Evolutionary conservation across 2,888 invertebrate genomes (phyloP).

Genomic region (Labia minor): DNA sequence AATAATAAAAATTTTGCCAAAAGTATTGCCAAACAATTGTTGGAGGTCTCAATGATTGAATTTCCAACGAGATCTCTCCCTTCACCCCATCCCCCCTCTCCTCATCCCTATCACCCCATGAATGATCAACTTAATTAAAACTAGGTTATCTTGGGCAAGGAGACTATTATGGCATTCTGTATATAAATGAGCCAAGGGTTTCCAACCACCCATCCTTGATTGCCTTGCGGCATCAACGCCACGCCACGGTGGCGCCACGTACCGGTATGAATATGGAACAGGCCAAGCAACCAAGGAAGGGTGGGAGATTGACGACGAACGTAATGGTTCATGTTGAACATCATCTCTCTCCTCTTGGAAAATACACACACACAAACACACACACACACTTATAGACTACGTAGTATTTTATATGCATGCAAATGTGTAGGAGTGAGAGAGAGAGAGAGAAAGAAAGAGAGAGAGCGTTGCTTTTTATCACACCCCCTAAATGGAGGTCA

Average conservation of each 20-base stretch:
- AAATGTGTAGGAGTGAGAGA: too few species aligned
- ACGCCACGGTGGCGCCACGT: neutral
- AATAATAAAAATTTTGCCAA: too few species aligned
- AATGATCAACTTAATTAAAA: neutral
- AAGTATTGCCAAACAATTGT: too few species aligned
- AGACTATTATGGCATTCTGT: neutral
- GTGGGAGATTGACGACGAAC: neutral
- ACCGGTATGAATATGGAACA: constrained; percentile 1
- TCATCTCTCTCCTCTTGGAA: neutral
- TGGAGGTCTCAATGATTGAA: too few species aligned
- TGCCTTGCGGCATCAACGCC: neutral
- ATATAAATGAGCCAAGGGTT: neutral
- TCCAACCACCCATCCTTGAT: neutral
- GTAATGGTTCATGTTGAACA: constrained; percentile 5
- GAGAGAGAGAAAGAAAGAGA: too few species aligned
- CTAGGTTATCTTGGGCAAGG: neutral
- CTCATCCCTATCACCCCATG: too few species aligned
- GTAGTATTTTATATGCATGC: too few species aligned
- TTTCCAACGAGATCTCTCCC: too few species aligned
- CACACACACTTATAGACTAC: too few species aligned
- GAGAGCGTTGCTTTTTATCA: neutral
- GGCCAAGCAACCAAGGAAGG: neutral
- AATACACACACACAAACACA: too few species aligned
- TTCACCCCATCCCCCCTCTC: too few species aligned
- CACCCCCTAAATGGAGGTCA: neutral